Conservation (phyloP, 1,140 invertebrate species). For the Ceratina australensis region DNA sequence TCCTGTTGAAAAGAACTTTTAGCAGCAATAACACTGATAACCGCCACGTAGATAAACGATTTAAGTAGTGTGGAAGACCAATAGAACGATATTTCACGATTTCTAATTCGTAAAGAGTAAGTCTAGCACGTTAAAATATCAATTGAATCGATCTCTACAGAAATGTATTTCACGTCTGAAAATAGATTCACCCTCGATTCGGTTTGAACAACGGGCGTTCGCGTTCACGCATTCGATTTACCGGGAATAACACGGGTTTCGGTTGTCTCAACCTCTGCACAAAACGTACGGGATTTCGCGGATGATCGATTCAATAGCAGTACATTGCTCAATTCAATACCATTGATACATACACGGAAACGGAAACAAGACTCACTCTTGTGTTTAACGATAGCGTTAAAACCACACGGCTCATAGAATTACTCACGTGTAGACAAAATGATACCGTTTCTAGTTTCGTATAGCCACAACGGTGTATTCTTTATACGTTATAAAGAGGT, state of each 20-base stretch:
- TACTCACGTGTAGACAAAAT: conserved; percentile 45
- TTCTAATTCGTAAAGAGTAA: conserved; percentile 62
- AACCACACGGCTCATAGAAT: conserved; percentile 36
- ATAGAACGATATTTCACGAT: conserved; percentile 59
- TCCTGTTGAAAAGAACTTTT: conserved; percentile 56
- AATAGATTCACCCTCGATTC: too few relatives aligned
- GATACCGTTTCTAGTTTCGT: conserved; percentile 36
- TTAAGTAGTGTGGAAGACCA: conserved; percentile 63
- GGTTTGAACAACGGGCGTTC: neutral
- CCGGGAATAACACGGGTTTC: too few relatives aligned
- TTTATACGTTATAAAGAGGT: conserved; percentile 44
- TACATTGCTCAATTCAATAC: conserved; percentile 64
- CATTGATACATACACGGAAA: conserved; percentile 48
- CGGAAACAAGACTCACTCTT: conserved; percentile 41
- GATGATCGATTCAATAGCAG: conserved; percentile 42
- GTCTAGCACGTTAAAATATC: conserved; percentile 53
- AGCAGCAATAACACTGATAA: conserved; percentile 63
- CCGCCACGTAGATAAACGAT: conserved; percentile 56
- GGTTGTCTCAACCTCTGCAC: too few relatives aligned
- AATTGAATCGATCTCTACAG: conserved; percentile 19
- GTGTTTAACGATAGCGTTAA: conserved; percentile 47
- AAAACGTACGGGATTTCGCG: neutral
- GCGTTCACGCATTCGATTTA: neutral
- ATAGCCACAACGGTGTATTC: conserved; percentile 44
- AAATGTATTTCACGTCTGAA: neutral